Percentiles rank a stretch among this genome's conserved stretches.
Conservation (phyloP, 2,113 vertebrate species). For the Cavia aperea region DNA sequence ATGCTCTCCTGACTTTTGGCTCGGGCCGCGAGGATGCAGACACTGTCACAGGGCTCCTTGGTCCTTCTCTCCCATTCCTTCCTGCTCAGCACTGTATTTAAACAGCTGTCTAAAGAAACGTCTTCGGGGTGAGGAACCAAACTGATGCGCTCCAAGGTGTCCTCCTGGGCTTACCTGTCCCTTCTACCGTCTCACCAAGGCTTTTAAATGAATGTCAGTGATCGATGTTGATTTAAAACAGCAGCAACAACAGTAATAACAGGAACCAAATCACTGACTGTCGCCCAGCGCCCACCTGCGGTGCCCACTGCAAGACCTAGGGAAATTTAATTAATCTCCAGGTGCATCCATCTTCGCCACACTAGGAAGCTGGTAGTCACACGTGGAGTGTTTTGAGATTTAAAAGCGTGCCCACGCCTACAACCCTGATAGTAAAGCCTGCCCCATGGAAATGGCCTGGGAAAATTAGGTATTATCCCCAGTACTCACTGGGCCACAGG, state of each 20-base stretch:
- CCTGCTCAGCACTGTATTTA: too few relatives aligned
- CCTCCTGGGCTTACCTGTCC: background rate
- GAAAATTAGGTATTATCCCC: background rate
- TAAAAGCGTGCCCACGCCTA: background rate
- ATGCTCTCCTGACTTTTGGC: background rate
- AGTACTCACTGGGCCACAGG: background rate
- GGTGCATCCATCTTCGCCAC: background rate
- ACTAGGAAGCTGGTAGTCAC: background rate
- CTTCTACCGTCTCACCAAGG: background rate
- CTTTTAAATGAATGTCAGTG: background rate
- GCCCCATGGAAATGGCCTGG: background rate
- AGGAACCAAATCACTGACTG: too few relatives aligned
- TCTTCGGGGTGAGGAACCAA: background rate
- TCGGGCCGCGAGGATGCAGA: background rate
- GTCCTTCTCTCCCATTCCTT: background rate
- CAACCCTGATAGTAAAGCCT: background rate
- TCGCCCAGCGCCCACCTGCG: too few relatives aligned
- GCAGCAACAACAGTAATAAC: background rate
- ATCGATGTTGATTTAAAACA: background rate
- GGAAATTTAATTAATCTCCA: background rate
- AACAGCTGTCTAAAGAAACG: background rate
- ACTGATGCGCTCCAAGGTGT: rapidly evolving
- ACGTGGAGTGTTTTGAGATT: background rate
- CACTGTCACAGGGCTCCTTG: rapidly evolving
- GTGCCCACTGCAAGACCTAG: rapidly evolving